A percentile compares a stretch with the other conserved stretches of the same genome.
Evolutionary conservation across 2,113 vertebrate genomes (phyloP).

Genomic region (Falcunculus frontatus): DNA sequence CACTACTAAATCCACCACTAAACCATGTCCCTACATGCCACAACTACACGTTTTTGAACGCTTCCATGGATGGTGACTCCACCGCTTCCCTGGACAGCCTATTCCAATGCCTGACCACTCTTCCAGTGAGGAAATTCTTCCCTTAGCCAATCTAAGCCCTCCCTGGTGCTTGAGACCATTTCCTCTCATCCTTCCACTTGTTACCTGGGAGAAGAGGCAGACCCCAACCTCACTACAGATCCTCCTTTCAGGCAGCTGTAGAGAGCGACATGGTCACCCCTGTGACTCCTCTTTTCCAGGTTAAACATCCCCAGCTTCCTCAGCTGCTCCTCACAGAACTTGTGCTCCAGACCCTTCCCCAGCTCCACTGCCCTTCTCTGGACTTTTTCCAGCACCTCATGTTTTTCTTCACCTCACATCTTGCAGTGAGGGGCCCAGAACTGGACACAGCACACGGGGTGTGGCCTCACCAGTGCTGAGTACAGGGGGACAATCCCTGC

Average conservation of each 20-base stretch:
- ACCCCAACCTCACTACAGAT: rapidly evolving
- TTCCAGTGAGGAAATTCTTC: neutral
- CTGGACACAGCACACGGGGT: neutral
- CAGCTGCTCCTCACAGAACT: neutral
- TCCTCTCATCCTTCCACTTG: neutral
- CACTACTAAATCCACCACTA: neutral
- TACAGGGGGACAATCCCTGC: neutral
- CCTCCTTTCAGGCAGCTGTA: neutral
- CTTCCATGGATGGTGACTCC: neutral
- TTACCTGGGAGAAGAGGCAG: neutral
- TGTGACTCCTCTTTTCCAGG: neutral
- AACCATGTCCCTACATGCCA: neutral
- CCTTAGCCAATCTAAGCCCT: neutral
- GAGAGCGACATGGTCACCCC: rapidly evolving
- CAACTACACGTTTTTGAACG: neutral
- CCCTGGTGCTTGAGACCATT: neutral
- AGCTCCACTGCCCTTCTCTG: neutral
- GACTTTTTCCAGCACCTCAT: rapidly evolving
- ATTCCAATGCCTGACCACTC: neutral
- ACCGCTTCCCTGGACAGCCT: neutral
- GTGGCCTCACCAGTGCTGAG: rapidly evolving
- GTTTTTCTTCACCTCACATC: neutral
- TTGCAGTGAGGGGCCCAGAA: neutral
- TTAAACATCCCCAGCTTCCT: neutral
- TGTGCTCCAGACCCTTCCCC: neutral